phyloP scores from a whole-genome alignment of 2,113 vertebrate species.

The Riparia riparia region DNA sequence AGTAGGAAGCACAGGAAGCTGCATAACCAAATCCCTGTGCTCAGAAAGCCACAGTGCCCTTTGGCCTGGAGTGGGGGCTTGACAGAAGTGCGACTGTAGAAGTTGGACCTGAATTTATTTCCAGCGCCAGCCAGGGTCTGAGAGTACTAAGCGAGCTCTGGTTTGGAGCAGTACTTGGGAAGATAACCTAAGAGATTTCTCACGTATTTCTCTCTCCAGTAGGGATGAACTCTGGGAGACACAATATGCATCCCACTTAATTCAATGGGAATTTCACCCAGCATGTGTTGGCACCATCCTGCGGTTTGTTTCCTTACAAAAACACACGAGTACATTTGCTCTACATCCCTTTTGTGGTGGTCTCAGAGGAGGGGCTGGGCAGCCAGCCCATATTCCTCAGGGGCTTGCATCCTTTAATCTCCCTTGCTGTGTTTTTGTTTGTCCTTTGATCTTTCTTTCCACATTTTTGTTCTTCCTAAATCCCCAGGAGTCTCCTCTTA shows the following conservation, averaged over 20 bases:
- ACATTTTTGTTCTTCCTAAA: conserved; percentile 26
- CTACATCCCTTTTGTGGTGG: not conserved
- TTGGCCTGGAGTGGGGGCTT: not conserved
- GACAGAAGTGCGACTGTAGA: not conserved
- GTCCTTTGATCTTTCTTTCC: conserved; percentile 38
- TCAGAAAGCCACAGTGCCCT: not conserved
- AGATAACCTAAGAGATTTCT: conserved; percentile 41
- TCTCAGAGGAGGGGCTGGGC: conserved; percentile 56
- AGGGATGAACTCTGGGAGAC: not conserved
- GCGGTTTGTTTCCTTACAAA: not conserved
- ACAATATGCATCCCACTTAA: not conserved
- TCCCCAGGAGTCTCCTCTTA: not conserved
- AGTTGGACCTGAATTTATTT: not conserved
- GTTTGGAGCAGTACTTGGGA: conserved; percentile 17
- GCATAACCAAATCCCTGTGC: not conserved
- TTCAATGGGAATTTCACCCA: conserved; percentile 48
- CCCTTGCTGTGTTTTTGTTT: conserved; percentile 1
- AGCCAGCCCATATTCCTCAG: conserved; percentile 31
- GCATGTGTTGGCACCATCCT: conserved; percentile 4
- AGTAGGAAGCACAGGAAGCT: not conserved
- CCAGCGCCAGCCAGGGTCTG: not conserved
- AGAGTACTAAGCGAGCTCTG: not conserved
- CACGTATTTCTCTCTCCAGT: not conserved
- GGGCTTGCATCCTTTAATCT: conserved; percentile 32
- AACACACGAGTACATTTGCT: not conserved